phyloP scores from a whole-genome alignment of 2,888 invertebrate genomes.

The Nemotelus pantherinus region DNA sequence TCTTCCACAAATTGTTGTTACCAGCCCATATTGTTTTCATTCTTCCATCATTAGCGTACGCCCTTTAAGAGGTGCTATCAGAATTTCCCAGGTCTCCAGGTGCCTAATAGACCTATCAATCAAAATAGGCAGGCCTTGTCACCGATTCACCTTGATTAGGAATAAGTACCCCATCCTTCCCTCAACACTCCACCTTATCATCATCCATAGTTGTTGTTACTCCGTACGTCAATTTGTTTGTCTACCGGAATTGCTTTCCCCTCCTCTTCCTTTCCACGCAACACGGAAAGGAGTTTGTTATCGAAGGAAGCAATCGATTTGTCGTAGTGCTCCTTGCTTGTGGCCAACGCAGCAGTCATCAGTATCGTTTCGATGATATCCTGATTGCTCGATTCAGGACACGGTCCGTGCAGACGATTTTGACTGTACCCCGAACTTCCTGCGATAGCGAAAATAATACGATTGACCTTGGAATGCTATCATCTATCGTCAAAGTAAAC shows the following conservation, averaged over 20 bases:
- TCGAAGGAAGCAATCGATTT: no score
- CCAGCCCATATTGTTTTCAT: constrained; percentile 21
- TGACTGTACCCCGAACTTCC: no score
- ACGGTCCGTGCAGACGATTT: no score
- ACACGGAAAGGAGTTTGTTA: no score
- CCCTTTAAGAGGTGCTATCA: constrained; percentile 33
- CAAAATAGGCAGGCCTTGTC: constrained; percentile 44
- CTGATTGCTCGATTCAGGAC: no score
- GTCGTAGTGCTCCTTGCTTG: no score
- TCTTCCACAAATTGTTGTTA: no score
- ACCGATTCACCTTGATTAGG: constrained; percentile 41
- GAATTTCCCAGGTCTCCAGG: constrained; percentile 18
- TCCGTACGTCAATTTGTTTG: constrained; percentile 36
- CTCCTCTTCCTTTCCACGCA: neutral
- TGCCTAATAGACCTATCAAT: constrained; percentile 48
- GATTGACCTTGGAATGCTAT: no score
- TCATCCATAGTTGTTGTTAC: neutral
- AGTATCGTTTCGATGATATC: no score
- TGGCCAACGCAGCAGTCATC: no score
- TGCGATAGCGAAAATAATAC: no score
- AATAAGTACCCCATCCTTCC: neutral
- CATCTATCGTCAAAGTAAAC: no score
- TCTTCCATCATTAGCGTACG: constrained; percentile 16
- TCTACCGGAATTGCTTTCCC: constrained; percentile 37
- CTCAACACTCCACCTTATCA: neutral